A percentile compares a stretch with the other conserved stretches of the same genome.
Conservation (phyloP, 2,888 invertebrate species). For the Trachelus iudaicus region DNA sequence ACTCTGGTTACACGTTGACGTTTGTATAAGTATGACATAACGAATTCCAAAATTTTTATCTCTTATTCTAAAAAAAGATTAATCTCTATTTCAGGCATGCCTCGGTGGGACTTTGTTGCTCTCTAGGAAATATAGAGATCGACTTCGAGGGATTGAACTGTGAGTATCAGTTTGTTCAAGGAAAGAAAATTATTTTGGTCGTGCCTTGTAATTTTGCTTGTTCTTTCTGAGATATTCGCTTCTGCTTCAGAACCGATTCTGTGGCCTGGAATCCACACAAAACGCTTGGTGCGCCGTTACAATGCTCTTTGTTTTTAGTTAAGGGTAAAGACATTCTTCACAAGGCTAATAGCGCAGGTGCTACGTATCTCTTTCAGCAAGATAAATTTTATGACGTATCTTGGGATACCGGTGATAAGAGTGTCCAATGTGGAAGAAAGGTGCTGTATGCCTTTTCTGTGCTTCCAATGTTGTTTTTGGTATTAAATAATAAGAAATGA, state of each 20-base stretch:
- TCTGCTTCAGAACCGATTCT: slow-evolving; percentile 74
- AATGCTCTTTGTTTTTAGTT: slow-evolving; percentile 79
- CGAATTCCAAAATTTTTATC: not conserved
- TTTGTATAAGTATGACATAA: slow-evolving; percentile 61
- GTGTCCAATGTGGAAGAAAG: slow-evolving; percentile 92
- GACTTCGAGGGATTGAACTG: slow-evolving; percentile 76
- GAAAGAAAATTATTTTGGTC: not conserved
- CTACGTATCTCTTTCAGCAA: slow-evolving; percentile 83
- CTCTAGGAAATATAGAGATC: slow-evolving; percentile 72
- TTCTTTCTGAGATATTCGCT: slow-evolving; percentile 3
- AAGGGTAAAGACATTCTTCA: slow-evolving; percentile 72
- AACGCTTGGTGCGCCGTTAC: slow-evolving; percentile 83
- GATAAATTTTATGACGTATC: slow-evolving; percentile 85
- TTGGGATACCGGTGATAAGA: slow-evolving; percentile 88
- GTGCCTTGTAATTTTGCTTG: not conserved
- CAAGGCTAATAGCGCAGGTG: slow-evolving; percentile 77
- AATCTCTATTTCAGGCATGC: slow-evolving; percentile 72
- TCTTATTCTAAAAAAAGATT: slow-evolving; percentile 2
- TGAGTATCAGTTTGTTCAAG: slow-evolving; percentile 48
- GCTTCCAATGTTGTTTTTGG: not conserved
- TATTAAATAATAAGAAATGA: not conserved
- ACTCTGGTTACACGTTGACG: slow-evolving; percentile 88
- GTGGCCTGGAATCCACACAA: slow-evolving; percentile 90
- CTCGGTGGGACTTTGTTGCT: slow-evolving; percentile 82
- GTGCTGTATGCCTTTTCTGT: slow-evolving; percentile 54